Conservation (phyloP, 1,140 invertebrate genomes). For the Mamestra configurata region DNA sequence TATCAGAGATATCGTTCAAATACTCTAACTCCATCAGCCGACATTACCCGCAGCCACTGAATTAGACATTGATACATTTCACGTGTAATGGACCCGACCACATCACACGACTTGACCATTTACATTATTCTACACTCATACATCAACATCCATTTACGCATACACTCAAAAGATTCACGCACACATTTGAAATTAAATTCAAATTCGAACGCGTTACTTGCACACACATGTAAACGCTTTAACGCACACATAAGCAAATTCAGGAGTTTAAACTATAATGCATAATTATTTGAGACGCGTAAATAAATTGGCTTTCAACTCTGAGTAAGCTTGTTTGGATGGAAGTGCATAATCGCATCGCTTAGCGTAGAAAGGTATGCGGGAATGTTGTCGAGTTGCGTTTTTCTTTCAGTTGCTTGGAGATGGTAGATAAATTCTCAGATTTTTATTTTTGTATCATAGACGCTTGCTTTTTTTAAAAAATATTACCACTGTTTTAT, state of each 20-base stretch:
- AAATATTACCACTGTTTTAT: neutral
- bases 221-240: neutral
- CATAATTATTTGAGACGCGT: conserved; percentile 30
- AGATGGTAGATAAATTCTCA: conserved; percentile 9
- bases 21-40: neutral
- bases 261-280: conserved; percentile 33
- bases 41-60: neutral
- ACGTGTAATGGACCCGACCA: conserved; percentile 21
- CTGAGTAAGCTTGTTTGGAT: conserved; percentile 34
- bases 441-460: neutral
- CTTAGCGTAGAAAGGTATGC: conserved; percentile 20
- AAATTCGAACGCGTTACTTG: neutral
- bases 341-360: conserved; percentile 34
- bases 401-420: neutral
- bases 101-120: conserved; percentile 15
- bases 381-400: conserved; percentile 30
- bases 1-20: neutral
- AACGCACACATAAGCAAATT: neutral
- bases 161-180: neutral
- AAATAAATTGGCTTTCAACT: conserved; percentile 45
- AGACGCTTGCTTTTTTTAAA: neutral
- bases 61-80: conserved; percentile 24
- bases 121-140: conserved; percentile 15
- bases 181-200: neutral
- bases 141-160: conserved; percentile 19